Percentiles rank a stretch among this genome's conserved stretches.
Evolutionary conservation across 2,113 vertebrate species (phyloP).

Genomic region (Barnardius zonarius): DNA sequence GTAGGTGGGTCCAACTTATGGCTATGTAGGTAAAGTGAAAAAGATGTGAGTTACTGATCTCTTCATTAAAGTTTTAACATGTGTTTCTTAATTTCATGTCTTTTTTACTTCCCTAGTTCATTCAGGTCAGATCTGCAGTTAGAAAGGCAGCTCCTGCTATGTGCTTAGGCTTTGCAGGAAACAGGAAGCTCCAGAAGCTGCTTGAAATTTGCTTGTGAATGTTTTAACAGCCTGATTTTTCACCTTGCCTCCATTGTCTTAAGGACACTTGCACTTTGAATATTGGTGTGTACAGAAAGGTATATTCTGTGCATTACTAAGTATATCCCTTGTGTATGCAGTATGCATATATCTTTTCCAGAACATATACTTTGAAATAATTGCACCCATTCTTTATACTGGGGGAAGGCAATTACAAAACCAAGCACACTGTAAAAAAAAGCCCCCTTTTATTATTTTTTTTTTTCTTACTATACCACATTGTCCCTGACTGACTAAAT

Average conservation of each 20-base stretch:
- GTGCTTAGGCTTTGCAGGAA: neutral
- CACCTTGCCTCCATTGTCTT: neutral
- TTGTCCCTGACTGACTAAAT: constrained; percentile 21
- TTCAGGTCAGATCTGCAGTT: neutral
- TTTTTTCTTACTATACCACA: neutral
- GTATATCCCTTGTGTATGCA: neutral
- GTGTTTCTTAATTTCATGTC: neutral
- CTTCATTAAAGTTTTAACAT: neutral
- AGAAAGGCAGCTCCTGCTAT: neutral
- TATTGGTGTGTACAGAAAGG: neutral
- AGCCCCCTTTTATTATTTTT: neutral
- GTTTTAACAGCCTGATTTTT: neutral
- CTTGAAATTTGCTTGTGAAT: neutral
- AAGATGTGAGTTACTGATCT: neutral
- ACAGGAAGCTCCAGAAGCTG: neutral
- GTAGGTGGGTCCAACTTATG: neutral
- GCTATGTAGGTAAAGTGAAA: neutral
- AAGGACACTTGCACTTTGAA: neutral
- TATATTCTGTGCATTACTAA: neutral
- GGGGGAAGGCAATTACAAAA: neutral
- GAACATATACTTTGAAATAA: neutral
- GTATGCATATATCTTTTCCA: neutral
- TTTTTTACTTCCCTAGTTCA: neutral
- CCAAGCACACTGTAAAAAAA: neutral
- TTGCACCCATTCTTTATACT: neutral